Evolutionary conservation across 2,797 vertebrate genomes (phyloP).

Genomic region (Acanthornis magna): DNA sequence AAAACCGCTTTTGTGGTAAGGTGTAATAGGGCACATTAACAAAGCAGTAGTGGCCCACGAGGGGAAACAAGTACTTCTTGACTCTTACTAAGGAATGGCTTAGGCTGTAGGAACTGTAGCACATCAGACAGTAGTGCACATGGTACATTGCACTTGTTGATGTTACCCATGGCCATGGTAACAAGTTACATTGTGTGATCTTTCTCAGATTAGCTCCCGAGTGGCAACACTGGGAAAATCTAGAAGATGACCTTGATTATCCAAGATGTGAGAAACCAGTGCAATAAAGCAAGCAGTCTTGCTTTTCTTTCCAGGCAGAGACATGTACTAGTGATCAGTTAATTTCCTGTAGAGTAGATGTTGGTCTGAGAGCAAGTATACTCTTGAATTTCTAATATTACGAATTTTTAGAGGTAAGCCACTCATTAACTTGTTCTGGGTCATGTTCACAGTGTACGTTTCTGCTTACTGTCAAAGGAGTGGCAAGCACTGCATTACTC

Average conservation of each 20-base stretch:
- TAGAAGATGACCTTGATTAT: not conserved
- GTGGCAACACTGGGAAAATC: not conserved
- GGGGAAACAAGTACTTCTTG: not conserved
- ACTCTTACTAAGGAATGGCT: not conserved
- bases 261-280: not conserved
- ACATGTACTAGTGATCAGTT: not conserved
- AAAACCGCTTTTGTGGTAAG: not conserved
- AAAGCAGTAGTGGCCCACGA: not conserved
- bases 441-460: not conserved
- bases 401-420: not conserved
- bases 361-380: not conserved
- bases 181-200: not conserved
- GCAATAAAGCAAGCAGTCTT: not conserved
- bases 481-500: not conserved
- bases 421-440: slow-evolving; percentile 24
- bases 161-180: not conserved
- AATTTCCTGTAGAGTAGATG: not conserved
- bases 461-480: not conserved
- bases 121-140: rapidly evolving
- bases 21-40: not conserved
- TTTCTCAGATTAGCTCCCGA: not conserved
- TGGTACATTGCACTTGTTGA: not conserved
- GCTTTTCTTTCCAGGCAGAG: not conserved
- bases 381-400: not conserved
- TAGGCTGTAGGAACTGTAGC: not conserved